phyloP scores from a whole-genome alignment of 2,888 invertebrate species.

The Tholera decimalis region DNA sequence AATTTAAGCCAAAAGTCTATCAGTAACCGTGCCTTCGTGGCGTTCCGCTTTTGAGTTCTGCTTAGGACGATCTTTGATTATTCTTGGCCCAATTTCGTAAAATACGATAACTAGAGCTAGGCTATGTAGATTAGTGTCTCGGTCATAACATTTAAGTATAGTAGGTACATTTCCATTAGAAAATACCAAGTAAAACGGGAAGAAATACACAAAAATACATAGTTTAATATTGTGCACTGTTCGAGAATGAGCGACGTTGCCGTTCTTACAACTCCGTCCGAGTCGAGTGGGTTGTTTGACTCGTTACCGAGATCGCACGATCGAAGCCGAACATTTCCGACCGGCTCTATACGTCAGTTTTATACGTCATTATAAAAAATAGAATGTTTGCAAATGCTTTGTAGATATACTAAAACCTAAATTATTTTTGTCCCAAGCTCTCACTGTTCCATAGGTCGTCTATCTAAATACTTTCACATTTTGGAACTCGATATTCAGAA shows the following conservation, averaged over 20 bases:
- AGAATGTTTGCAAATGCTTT: slow-evolving; percentile 55
- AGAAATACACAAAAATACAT: slow-evolving; percentile 58
- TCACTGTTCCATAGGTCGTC: not conserved
- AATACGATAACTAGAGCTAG: not conserved
- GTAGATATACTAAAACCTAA: slow-evolving; percentile 14
- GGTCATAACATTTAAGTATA: not conserved
- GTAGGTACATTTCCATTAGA: not conserved
- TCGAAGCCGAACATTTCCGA: slow-evolving; percentile 72
- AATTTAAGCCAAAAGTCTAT: slow-evolving; percentile 25
- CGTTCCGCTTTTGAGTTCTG: slow-evolving; percentile 37
- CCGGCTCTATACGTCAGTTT: slow-evolving; percentile 71
- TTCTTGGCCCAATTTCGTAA: slow-evolving; percentile 11
- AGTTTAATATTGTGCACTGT: slow-evolving; percentile 47
- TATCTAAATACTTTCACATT: not conserved
- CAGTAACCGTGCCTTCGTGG: slow-evolving; percentile 1
- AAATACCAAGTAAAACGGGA: slow-evolving; percentile 18
- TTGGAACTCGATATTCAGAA: not conserved
- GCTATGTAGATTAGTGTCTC: not conserved
- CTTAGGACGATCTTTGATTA: slow-evolving; percentile 9
- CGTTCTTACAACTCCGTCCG: slow-evolving; percentile 75
- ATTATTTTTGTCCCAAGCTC: not conserved
- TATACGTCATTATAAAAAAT: slow-evolving; percentile 70
- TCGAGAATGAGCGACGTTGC: slow-evolving; percentile 83
- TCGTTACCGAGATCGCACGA: slow-evolving; percentile 73
- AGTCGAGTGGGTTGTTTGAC: slow-evolving; percentile 77